Percentiles rank a stretch among this genome's conserved stretches.
phyloP scores from a whole-genome alignment of 2,113 vertebrate genomes.

The Glaucomys volans region DNA sequence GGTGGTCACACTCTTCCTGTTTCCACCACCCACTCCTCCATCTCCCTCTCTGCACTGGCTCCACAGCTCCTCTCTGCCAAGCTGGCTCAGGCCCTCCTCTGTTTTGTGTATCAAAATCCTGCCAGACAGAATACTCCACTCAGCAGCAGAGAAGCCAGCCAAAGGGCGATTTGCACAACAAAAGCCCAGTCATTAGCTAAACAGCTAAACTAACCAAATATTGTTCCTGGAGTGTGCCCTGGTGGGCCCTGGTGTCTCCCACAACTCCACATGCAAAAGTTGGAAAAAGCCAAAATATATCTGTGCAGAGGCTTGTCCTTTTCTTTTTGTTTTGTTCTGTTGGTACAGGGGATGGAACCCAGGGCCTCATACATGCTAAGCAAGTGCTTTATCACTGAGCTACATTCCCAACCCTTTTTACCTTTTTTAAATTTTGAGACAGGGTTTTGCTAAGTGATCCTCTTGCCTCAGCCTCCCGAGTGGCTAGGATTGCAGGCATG shows the following conservation, averaged over 20 bases:
- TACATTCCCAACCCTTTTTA: background rate
- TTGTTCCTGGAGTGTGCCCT: background rate
- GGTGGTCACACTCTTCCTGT: background rate
- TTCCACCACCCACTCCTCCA: background rate
- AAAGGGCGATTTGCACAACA: constrained; percentile 65
- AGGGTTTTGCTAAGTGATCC: too few relatives aligned
- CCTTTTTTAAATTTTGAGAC: background rate
- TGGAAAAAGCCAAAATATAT: background rate
- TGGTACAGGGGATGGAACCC: background rate
- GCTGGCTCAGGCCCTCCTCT: constrained; percentile 8
- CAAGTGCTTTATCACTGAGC: background rate
- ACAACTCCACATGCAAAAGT: background rate
- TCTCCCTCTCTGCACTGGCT: background rate
- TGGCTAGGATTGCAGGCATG: too few relatives aligned
- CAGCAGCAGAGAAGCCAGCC: constrained; percentile 61
- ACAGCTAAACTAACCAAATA: constrained; percentile 55
- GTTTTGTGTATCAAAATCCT: constrained; percentile 48
- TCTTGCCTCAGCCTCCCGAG: too few relatives aligned
- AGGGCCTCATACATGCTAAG: background rate
- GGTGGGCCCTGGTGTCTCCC: background rate
- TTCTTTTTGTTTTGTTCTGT: background rate
- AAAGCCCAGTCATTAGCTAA: constrained; percentile 63
- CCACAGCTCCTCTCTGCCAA: background rate
- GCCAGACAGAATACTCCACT: constrained; percentile 62
- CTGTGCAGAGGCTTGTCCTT: background rate